These are phyloP conservation scores for Ypsolopha sequella DNA, from an alignment of 2,888 invertebrate species.

Conservation along the genomic window DNA sequence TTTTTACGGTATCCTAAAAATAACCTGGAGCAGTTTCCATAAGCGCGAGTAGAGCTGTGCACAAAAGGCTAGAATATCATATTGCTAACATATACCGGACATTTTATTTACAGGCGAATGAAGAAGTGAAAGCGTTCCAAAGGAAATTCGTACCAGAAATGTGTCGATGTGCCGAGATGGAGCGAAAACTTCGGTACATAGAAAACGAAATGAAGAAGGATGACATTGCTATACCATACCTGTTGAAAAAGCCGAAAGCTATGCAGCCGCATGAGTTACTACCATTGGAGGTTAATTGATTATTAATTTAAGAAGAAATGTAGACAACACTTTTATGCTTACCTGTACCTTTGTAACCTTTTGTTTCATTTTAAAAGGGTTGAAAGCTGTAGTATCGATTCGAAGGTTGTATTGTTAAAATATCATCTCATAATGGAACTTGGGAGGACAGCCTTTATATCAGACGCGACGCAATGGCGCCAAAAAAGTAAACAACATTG, in stretches of 20 bases:
- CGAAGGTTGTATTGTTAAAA: too few relatives aligned
- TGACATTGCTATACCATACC: constrained; percentile 74
- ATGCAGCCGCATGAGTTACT: constrained; percentile 79
- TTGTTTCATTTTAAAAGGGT: not conserved
- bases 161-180: constrained; percentile 88
- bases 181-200: constrained; percentile 81
- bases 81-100: not conserved
- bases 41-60: not conserved
- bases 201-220: constrained; percentile 83
- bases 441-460: too few relatives aligned
- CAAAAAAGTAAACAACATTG: too few relatives aligned
- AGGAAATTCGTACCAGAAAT: constrained; percentile 87
- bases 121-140: constrained; percentile 81
- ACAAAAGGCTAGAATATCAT: not conserved
- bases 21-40: not conserved
- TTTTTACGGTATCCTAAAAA: not conserved
- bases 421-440: too few relatives aligned
- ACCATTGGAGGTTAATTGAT: constrained; percentile 78
- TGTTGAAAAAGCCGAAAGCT: constrained; percentile 73
- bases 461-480: too few relatives aligned
- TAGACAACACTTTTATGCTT: not conserved
- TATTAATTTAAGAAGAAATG: constrained; percentile 34
- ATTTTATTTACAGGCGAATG: constrained; percentile 26
- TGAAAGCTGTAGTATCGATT: not conserved
- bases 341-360: too few relatives aligned